Base-by-base conservation (phyloP, 2,797 vertebrate species). In the Pampus argenteus region DNA sequence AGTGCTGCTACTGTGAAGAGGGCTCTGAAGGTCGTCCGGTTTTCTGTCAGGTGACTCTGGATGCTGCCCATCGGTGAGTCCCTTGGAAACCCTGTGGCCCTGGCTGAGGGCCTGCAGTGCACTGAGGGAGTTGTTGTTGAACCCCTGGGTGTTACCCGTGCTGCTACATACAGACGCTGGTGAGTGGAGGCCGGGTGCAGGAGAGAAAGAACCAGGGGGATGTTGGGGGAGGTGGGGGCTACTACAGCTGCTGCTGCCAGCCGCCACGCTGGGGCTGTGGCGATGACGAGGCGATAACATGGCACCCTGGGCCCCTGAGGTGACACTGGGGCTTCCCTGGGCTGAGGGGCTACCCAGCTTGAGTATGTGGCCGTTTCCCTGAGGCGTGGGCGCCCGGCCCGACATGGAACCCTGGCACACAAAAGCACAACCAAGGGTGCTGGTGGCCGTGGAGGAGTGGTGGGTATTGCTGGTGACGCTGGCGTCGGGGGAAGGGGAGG, bases 31-130 rank as follows among this genome's bases (percentile, higher is more conserved):
- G 83, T 94, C 94, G 68, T 88, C 92, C 60, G 94, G 90, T 90
- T 97, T 98, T 84, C 95, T 90, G 89, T 98, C 97, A 59, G 97
- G 96, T 10, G 97, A 98, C 84, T 86, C 86, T 4, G 81, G 58
- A 40, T 72, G 58, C 48, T 60, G 83, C 5, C 93, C 95, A 83
- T 98, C 91, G 1, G 91, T 82, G 0, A 95, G 93, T 38, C 93
- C 94, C 66, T 96, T 92, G 64, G 95, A 90, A 75, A 97, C 94
- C 47, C 95, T 91, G 0, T 97, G 97, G 77, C 96, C 95, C 89
- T 98, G 97, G 23, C 96, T 97, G 84, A 97, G 96, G 70, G 95
- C 96, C 84, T 99, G 97, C 85, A 98, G 96, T 2, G 96, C 97
- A 38, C 95, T 96, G 56, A 98, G 95, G 76, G 97, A 97, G 84